These are phyloP conservation scores for Epinephelus lanceolatus DNA, from an alignment of 2,113 vertebrate species.

Conservation along the genomic window DNA sequence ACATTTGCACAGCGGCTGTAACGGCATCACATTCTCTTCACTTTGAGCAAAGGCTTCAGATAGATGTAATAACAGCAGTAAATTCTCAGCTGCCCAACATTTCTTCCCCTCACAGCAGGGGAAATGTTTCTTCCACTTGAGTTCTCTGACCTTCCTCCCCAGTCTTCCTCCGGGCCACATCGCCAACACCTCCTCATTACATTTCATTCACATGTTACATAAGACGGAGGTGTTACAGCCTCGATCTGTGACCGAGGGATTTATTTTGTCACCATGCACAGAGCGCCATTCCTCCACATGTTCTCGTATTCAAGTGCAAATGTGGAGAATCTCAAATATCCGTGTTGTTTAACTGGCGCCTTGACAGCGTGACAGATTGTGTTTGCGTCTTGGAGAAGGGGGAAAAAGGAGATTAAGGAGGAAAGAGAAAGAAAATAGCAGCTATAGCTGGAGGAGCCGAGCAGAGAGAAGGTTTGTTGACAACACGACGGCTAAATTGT, in stretches of 20 bases:
- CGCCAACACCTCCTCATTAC: constrained; percentile 24
- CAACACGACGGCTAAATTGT: constrained; percentile 30
- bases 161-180: constrained; percentile 1
- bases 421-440: constrained; percentile 24
- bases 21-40: too few relatives aligned
- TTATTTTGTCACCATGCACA: background rate
- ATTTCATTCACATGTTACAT: constrained; percentile 18
- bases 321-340: background rate
- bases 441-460: constrained; percentile 7
- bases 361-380: constrained; percentile 41
- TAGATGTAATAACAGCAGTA: background rate
- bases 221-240: constrained; percentile 19
- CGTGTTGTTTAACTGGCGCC: constrained; percentile 20
- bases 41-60: background rate
- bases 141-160: constrained; percentile 44
- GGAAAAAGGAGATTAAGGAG: background rate
- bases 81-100: background rate
- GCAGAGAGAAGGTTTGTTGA: background rate
- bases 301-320: background rate
- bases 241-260: constrained; percentile 5
- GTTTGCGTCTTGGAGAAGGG: constrained; percentile 30
- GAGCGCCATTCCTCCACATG: background rate
- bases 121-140: background rate
- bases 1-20: background rate
- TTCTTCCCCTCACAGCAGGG: background rate